Conservation (phyloP, 2,888 invertebrate genomes). For the Drosophila pseudotakahashii region DNA sequence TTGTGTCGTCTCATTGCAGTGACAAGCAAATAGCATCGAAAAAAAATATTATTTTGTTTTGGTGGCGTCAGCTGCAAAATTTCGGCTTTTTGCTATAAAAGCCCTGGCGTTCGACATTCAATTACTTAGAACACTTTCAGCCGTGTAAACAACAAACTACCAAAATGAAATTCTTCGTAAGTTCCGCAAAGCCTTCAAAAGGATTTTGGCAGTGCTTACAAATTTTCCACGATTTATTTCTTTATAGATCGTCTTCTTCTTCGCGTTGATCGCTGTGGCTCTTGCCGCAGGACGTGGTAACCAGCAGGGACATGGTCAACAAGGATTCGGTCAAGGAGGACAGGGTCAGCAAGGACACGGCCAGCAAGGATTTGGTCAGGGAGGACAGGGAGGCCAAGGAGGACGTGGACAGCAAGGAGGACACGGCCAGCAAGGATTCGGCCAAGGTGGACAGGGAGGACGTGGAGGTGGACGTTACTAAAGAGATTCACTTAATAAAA, state of each 20-base stretch:
- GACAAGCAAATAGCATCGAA: slow-evolving; percentile 4
- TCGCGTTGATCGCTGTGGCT: slow-evolving; percentile 62
- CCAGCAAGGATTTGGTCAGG: slow-evolving; percentile 24
- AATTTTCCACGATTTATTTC: neutral
- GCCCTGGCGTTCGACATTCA: neutral
- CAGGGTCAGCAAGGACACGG: slow-evolving; percentile 49
- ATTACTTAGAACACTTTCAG: slow-evolving; percentile 47
- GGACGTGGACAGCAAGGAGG: slow-evolving; percentile 44
- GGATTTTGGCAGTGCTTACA: neutral
- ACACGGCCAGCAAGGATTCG: slow-evolving; percentile 27
- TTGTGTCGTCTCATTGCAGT: slow-evolving; percentile 4
- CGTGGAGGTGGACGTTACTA: slow-evolving; percentile 14
- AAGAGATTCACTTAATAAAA: neutral
- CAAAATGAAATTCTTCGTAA: slow-evolving; percentile 72
- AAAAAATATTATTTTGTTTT: slow-evolving; percentile 14
- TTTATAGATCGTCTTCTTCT: slow-evolving; percentile 55
- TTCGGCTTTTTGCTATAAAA: slow-evolving; percentile 51
- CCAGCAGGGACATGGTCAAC: slow-evolving; percentile 32
- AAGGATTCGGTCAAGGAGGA: slow-evolving; percentile 33
- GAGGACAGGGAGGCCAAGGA: slow-evolving; percentile 23
- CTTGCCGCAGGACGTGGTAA: slow-evolving; percentile 34
- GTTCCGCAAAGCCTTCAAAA: slow-evolving; percentile 5
- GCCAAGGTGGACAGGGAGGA: slow-evolving; percentile 23
- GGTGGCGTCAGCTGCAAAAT: neutral
- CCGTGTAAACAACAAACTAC: slow-evolving; percentile 26